A percentile compares a stretch with the other conserved stretches of the same genome.
Conservation (phyloP, 2,888 invertebrate species). For the Conops quadrifasciatus region DNA sequence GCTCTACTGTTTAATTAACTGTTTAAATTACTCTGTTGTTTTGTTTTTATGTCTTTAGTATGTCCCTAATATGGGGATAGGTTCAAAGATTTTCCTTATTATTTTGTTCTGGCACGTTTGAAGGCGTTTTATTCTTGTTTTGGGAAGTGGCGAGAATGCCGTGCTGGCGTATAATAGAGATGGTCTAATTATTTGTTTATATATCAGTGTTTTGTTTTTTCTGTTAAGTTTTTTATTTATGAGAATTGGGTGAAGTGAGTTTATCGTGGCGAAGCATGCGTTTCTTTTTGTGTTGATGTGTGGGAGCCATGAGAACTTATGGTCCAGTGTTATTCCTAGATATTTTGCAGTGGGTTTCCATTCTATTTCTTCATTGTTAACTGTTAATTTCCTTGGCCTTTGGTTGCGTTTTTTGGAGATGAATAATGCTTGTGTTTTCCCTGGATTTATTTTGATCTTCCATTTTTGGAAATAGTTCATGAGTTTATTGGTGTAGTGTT, state of each 20-base stretch:
- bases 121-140: neutral
- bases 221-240: neutral
- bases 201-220: neutral
- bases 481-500: neutral
- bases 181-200: constrained; percentile 11
- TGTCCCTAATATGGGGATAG: too few species aligned
- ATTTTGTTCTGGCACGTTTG: neutral
- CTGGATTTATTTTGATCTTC: constrained; percentile 17
- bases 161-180: neutral
- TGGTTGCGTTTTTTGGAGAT: neutral
- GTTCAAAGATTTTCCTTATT: neutral
- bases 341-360: constrained; percentile 24
- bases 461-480: constrained; percentile 16
- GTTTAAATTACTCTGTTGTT: too few species aligned
- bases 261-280: neutral
- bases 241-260: neutral
- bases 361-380: neutral
- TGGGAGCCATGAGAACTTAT: neutral
- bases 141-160: neutral
- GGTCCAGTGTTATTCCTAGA: constrained; percentile 21
- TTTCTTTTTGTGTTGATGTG: neutral
- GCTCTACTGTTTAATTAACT: too few species aligned
- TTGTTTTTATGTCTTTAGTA: too few species aligned
- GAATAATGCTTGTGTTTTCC: constrained; percentile 17
- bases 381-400: neutral